Conservation (phyloP, 2,888 invertebrate species). For the Gymnoscelis rufifasciata region DNA sequence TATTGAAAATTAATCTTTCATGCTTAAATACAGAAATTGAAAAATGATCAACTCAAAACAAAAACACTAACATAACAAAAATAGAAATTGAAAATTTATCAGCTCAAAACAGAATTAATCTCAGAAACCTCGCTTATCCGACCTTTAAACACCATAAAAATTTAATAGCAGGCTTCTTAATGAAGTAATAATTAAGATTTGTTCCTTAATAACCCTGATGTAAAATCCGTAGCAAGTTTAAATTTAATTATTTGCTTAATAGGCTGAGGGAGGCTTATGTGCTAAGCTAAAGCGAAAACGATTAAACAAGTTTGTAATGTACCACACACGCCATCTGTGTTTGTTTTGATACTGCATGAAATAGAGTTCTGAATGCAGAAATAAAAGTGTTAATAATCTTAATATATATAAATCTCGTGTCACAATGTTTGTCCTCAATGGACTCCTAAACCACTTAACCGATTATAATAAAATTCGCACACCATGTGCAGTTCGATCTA, state of each 20-base stretch:
- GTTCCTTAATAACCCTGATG: conserved; percentile 26
- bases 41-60: neutral
- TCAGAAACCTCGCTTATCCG: conserved; percentile 3
- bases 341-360: neutral
- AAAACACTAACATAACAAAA: neutral
- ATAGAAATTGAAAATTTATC: neutral
- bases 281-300: conserved; percentile 47
- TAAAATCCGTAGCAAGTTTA: conserved; percentile 33
- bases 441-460: too few species aligned
- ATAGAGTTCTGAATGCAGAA: neutral
- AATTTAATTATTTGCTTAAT: conserved; percentile 51
- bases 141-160: conserved; percentile 18
- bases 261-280: conserved; percentile 36
- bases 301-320: conserved; percentile 38
- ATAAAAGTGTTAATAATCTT: too few species aligned
- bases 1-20: too few species aligned
- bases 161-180: conserved; percentile 23
- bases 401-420: too few species aligned
- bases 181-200: conserved; percentile 30
- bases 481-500: too few species aligned
- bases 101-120: neutral
- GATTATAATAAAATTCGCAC: too few species aligned
- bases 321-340: conserved; percentile 14
- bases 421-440: too few species aligned
- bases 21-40: too few species aligned